These are phyloP conservation scores for Paramuricea clavata DNA, from an alignment of 92 coral and sea anemone species.

Conservation along the genomic window DNA sequence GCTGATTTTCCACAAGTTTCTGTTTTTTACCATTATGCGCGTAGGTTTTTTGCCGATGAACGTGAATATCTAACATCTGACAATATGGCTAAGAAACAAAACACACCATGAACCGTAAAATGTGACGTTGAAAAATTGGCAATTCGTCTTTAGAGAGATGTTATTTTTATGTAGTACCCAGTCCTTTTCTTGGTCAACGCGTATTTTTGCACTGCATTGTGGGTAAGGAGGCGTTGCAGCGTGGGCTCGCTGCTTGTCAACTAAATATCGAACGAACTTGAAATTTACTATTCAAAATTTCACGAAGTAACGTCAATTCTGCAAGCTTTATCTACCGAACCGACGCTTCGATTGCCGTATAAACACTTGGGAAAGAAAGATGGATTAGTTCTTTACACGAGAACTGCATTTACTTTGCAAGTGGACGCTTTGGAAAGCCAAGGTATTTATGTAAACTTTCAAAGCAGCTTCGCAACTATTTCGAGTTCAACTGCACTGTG, in stretches of 20 bases:
- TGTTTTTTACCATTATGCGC: too few relatives aligned
- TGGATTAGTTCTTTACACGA: conserved; percentile 18
- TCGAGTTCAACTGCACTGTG: neutral
- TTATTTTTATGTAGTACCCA: neutral
- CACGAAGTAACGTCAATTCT: neutral
- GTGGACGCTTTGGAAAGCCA: neutral
- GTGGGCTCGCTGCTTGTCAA: conserved; percentile 48
- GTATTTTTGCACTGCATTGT: conserved; percentile 6
- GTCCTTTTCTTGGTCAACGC: neutral
- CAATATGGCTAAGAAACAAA: too few relatives aligned
- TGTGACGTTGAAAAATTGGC: neutral
- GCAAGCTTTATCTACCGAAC: conserved; percentile 27
- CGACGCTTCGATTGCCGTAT: neutral
- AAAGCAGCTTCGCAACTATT: neutral
- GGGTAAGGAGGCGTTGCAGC: conserved; percentile 58
- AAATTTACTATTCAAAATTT: conserved; percentile 18
- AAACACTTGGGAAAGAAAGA: neutral
- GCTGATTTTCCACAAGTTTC: neutral
- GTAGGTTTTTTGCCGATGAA: too few relatives aligned
- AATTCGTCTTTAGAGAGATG: neutral
- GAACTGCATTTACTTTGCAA: conserved; percentile 9
- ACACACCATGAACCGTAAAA: too few relatives aligned
- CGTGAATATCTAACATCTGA: too few relatives aligned
- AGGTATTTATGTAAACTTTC: conserved; percentile 12
- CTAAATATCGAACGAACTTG: neutral